Evolutionary conservation across 1,140 invertebrate genomes (phyloP).

Genomic region (Heterodera carotae): DNA sequence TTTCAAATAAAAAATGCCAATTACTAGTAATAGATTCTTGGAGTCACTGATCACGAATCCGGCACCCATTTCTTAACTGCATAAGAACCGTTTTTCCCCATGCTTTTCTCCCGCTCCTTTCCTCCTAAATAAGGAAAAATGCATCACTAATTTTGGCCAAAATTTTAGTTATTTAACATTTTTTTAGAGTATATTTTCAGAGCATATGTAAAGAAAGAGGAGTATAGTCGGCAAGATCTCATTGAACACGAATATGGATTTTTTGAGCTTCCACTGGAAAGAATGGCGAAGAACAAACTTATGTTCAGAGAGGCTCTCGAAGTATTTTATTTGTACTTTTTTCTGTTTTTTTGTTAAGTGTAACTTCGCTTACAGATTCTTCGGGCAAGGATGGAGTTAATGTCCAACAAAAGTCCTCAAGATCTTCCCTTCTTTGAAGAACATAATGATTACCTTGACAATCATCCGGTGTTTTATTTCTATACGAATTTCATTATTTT

Average conservation of each 20-base stretch:
- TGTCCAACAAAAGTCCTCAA: not conserved
- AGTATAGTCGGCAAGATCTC: constrained; percentile 19
- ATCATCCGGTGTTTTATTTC: constrained; percentile 34
- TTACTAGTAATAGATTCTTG: too few species aligned
- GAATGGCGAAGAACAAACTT: constrained; percentile 35
- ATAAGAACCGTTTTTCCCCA: too few species aligned
- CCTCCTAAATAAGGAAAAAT: too few species aligned
- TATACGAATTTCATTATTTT: not conserved
- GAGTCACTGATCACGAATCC: too few species aligned
- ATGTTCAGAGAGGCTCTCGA: constrained; percentile 49
- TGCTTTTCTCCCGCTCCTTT: too few species aligned
- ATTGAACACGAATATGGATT: constrained; percentile 46
- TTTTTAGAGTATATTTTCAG: constrained; percentile 24
- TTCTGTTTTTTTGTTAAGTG: not conserved
- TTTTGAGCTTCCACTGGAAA: constrained; percentile 48
- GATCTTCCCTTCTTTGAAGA: constrained; percentile 12
- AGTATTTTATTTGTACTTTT: constrained; percentile 15
- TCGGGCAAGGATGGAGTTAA: constrained; percentile 42
- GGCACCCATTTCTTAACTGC: too few species aligned
- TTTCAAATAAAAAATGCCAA: too few species aligned
- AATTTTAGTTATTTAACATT: constrained; percentile 15
- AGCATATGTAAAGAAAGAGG: constrained; percentile 5
- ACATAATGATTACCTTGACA: constrained; percentile 5
- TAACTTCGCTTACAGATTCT: constrained; percentile 41
- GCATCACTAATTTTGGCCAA: too few species aligned